Conservation (phyloP, 2,113 vertebrate species). For the Ptychochromis oligacanthus region DNA sequence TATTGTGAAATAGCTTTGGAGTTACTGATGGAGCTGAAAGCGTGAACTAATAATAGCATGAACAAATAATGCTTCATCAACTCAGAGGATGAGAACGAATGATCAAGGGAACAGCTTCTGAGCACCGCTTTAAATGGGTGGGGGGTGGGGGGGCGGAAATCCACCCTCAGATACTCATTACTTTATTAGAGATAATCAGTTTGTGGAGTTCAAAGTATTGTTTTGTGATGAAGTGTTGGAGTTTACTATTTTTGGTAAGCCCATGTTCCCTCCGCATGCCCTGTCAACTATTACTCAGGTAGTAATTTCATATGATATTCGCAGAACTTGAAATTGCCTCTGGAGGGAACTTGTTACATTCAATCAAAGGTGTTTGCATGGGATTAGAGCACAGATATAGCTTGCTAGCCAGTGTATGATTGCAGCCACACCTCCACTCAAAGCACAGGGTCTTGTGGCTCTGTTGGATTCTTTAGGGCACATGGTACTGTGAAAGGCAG, state of each 20-base stretch:
- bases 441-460: neutral
- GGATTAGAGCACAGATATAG: constrained; percentile 2
- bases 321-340: constrained; percentile 16
- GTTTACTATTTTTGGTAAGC: constrained; percentile 24
- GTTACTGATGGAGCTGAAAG: constrained; percentile 56
- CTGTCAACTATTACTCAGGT: neutral
- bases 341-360: constrained; percentile 26
- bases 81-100: constrained; percentile 28
- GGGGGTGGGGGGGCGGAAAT: neutral
- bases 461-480: neutral
- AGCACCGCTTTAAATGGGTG: constrained; percentile 19
- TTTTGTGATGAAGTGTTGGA: neutral
- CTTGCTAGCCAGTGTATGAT: constrained; percentile 1
- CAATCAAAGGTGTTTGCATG: constrained; percentile 48
- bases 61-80: constrained; percentile 60
- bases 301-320: neutral
- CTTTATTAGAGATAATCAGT: neutral
- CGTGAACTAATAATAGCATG: constrained; percentile 62
- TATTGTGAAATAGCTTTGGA: constrained; percentile 54
- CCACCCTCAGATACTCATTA: neutral
- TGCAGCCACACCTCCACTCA: constrained; percentile 13
- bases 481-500: neutral
- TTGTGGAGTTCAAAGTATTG: neutral
- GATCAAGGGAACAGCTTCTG: constrained; percentile 41
- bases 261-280: neutral